Base-by-base conservation (phyloP, 2,113 vertebrate species). In the Tangachromis dhanisi region DNA sequence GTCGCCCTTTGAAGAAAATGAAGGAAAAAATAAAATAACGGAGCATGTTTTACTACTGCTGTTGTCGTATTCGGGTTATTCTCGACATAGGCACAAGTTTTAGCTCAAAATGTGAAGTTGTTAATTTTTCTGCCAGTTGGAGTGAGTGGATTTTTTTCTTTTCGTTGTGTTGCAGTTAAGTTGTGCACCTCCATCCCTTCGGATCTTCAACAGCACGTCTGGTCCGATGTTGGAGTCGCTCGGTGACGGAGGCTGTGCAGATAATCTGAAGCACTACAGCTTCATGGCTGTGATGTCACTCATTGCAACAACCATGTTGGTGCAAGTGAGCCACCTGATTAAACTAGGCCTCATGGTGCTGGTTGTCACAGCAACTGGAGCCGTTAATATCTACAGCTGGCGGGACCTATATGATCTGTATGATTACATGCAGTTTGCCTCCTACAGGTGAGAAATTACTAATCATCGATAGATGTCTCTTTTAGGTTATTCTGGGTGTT, bases 251-350 rank as follows among this genome's bases (percentile, higher is more conserved):
- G 95, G 96, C 93, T 99, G 98, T 2, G 88, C 95, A 2, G 96
- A 97, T 57, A 97, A 98, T 92, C 98, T 98, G 54, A 97, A 98
- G 40, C 97, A 99, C 89, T 99, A 98, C 97, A 98, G 95, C 95
- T 98, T 97, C 76, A 97, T 99, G 2, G 96, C 97, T 0, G 96
- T 98, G 86, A 95, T 98, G 94, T 97, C 97, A 2, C 97, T 99
- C 29, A 96, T 99, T 4, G 98, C 98, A 68, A 97, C 97, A 47
- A 96, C 97, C 92, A 98, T 98, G 98, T 94, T 99, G 92, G 97
- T 99, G 59, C 98, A 99, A 94, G 97, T 98, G 94, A 98, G 98
- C 96, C 98, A 99, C 94, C 97, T 98, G 96, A 97, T 99, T 85
- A 99, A 99, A 93, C 95, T 99, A 85, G 97, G 97, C 0, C 98